phyloP scores from a whole-genome alignment of 2,797 vertebrate species.

The Nasua narica region DNA sequence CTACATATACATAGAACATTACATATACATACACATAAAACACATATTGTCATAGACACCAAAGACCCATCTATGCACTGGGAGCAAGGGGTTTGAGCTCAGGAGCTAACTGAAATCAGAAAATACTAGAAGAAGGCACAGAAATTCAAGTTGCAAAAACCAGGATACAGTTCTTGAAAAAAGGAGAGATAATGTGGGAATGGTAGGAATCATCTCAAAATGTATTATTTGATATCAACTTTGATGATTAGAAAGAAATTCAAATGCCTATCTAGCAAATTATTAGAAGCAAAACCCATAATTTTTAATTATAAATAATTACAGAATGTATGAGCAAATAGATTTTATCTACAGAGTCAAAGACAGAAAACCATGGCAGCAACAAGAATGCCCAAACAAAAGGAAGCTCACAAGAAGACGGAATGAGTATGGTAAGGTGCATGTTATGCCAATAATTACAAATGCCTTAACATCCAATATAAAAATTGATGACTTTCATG shows the following conservation, averaged over 20 bases:
- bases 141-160: not conserved
- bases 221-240: slow-evolving; percentile 13
- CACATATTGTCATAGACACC: not conserved
- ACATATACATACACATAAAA: too few relatives aligned
- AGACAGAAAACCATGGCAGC: not conserved
- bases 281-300: not conserved
- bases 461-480: not conserved
- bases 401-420: not conserved
- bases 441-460: not conserved
- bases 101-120: not conserved
- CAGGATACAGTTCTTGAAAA: not conserved
- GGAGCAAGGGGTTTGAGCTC: not conserved
- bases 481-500: not conserved
- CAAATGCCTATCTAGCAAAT: not conserved
- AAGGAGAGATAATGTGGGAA: not conserved
- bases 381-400: not conserved
- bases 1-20: too few relatives aligned
- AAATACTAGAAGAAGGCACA: not conserved
- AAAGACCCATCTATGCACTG: not conserved
- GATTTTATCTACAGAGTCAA: not conserved
- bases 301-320: not conserved
- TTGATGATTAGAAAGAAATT: slow-evolving; percentile 31
- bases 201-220: not conserved
- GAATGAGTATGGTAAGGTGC: not conserved
- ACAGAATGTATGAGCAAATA: not conserved